Conservation (phyloP, 2,113 vertebrate species). For the Carassius auratus region DNA sequence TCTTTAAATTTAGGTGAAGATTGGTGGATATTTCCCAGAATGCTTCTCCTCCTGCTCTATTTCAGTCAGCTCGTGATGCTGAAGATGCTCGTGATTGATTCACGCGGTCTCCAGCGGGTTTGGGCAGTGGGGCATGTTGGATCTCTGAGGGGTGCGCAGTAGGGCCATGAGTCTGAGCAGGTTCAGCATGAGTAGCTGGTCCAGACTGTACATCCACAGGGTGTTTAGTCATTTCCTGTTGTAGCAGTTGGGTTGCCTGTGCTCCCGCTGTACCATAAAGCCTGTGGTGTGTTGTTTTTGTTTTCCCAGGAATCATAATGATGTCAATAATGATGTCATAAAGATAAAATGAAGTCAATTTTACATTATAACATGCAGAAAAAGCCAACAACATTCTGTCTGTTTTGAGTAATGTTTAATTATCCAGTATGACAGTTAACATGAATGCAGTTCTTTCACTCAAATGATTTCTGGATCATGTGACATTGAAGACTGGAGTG, state of each 20-base stretch:
- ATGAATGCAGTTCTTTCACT: not conserved
- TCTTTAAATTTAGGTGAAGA: not conserved
- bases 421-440: not conserved
- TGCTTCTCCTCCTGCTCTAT: not conserved
- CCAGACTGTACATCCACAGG: constrained; percentile 43
- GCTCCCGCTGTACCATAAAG: constrained; percentile 12
- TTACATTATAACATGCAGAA: not conserved
- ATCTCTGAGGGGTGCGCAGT: constrained; percentile 17
- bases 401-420: not conserved
- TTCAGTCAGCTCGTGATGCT: not conserved
- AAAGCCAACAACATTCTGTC: not conserved
- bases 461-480: too few species aligned
- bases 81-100: not conserved
- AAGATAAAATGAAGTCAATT: not conserved
- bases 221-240: constrained; percentile 40
- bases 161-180: constrained; percentile 13
- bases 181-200: constrained; percentile 9
- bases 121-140: constrained; percentile 10
- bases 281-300: not conserved
- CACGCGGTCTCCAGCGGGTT: not conserved
- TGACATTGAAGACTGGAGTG: not conserved
- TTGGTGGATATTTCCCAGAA: not conserved
- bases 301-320: not conserved
- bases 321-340: too few species aligned
- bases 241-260: constrained; percentile 16